phyloP scores from a whole-genome alignment of 1,140 invertebrate genomes.

The Drosophila ironensis region DNA sequence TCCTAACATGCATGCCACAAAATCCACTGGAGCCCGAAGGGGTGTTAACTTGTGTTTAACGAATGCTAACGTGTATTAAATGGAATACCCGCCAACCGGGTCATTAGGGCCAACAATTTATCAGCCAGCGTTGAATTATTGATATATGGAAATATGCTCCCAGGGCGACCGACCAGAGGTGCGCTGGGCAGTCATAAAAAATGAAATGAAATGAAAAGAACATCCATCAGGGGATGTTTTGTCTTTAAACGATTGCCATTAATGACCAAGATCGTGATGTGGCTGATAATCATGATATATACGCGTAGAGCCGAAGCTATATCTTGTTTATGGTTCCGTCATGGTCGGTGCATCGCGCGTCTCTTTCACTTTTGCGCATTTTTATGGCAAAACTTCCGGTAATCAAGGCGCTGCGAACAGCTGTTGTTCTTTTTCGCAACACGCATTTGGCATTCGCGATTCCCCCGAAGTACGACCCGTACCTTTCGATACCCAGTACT shows the following conservation, averaged over 20 bases:
- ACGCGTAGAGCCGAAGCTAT: neutral
- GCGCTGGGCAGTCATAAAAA: constrained; percentile 45
- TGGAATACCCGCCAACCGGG: no score
- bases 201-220: no score
- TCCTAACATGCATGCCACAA: neutral
- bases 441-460: constrained; percentile 6
- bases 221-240: constrained; percentile 48
- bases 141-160: neutral
- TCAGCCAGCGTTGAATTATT: neutral
- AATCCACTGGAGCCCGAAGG: neutral
- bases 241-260: constrained; percentile 38
- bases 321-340: constrained; percentile 46
- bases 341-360: constrained; percentile 6
- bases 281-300: neutral
- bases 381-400: constrained; percentile 63
- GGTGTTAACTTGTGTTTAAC: neutral
- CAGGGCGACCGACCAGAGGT: neutral
- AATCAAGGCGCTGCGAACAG: constrained; percentile 34
- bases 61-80: no score
- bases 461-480: constrained; percentile 21
- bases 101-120: neutral
- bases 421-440: constrained; percentile 20
- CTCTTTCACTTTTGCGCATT: neutral
- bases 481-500: no score
- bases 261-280: constrained; percentile 29